Evolutionary conservation across 2,113 vertebrate species (phyloP).

Genomic region (Chamaetylas fuelleborni): DNA sequence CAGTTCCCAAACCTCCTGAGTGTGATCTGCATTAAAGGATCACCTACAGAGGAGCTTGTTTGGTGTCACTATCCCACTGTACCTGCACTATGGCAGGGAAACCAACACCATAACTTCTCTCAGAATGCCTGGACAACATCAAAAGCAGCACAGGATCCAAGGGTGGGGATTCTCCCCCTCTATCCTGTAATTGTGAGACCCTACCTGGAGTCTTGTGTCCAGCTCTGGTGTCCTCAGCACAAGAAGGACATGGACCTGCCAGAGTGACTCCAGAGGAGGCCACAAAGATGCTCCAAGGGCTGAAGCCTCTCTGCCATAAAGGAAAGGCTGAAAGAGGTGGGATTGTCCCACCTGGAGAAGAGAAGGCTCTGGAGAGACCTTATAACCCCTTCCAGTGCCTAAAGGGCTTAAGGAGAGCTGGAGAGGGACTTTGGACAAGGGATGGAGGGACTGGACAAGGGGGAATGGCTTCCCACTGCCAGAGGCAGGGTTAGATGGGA

Average conservation of each 20-base stretch:
- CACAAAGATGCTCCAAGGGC: background rate
- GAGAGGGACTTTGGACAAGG: background rate
- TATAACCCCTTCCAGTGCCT: background rate
- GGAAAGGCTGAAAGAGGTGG: background rate
- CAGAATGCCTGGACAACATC: background rate
- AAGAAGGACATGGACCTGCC: fast-evolving
- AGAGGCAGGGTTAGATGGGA: fast-evolving
- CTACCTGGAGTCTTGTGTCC: background rate
- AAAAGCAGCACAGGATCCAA: background rate
- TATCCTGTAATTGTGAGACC: background rate
- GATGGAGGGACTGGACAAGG: fast-evolving
- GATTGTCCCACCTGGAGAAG: background rate
- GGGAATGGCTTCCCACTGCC: background rate
- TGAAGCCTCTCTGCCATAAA: background rate
- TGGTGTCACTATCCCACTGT: background rate
- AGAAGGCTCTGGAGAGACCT: background rate
- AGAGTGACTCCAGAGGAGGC: background rate
- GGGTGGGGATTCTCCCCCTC: background rate
- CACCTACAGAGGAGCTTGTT: background rate
- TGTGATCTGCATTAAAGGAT: background rate
- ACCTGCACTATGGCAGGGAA: background rate
- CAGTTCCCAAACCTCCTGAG: background rate
- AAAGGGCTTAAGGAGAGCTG: background rate
- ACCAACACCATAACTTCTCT: background rate
- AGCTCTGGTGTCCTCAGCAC: background rate